Conservation (phyloP, 2,797 vertebrate species). For the Psittacula derbiana region DNA sequence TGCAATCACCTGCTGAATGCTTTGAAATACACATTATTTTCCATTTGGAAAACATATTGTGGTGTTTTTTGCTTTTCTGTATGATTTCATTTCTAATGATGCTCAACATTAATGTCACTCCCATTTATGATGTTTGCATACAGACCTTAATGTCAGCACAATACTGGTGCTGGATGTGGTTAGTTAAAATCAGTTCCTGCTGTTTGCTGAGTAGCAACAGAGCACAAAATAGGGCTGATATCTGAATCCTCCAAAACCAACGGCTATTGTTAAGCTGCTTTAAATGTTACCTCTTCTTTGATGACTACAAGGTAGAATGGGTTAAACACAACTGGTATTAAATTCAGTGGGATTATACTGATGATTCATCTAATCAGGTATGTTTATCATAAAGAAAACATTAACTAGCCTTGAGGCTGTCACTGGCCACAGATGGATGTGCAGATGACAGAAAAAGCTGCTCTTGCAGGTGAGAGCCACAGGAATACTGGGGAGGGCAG, state of each 20-base stretch:
- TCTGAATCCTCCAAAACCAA: not conserved
- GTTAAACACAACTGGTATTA: not conserved
- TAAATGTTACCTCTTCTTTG: not conserved
- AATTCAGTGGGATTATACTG: not conserved
- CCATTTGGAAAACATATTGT: not conserved
- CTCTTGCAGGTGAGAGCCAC: not conserved
- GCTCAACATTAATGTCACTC: not conserved
- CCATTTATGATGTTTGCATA: not conserved
- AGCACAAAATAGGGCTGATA: not conserved
- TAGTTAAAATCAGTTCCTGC: not conserved
- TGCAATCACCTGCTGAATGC: not conserved
- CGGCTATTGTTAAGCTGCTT: not conserved
- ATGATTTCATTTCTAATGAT: constrained; percentile 17
- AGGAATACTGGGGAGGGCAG: constrained; percentile 21
- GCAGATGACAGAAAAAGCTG: not conserved
- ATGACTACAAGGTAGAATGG: not conserved
- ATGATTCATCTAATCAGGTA: not conserved
- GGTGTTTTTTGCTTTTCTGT: not conserved
- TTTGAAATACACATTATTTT: constrained; percentile 8
- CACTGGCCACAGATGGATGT: not conserved
- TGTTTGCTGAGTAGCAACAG: not conserved
- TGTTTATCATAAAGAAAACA: not conserved
- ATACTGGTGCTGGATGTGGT: not conserved
- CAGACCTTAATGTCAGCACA: not conserved
- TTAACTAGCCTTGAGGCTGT: not conserved